Evolutionary conservation across 1,140 invertebrate species (phyloP).

Genomic region (Condylostylus longicornis): DNA sequence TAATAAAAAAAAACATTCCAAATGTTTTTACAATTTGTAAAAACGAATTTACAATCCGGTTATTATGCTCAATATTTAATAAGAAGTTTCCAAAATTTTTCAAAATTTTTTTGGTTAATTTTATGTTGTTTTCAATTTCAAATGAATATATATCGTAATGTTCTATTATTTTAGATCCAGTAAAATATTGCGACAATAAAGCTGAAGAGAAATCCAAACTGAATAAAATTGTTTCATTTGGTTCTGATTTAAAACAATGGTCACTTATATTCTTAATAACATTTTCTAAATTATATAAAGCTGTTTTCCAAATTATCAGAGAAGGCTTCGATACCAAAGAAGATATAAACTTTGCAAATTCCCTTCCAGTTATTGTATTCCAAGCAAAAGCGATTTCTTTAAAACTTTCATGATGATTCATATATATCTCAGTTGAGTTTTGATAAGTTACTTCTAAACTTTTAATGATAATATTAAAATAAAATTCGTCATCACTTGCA

Average conservation of each 20-base stretch:
- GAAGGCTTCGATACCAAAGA: constrained; percentile 24
- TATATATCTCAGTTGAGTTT: background rate
- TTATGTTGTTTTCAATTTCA: constrained; percentile 3
- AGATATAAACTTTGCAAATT: constrained; percentile 20
- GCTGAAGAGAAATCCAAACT: constrained; percentile 20
- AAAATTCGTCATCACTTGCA: background rate
- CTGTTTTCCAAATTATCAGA: constrained; percentile 25
- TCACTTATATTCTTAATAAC: constrained; percentile 8
- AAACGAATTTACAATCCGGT: constrained; percentile 20
- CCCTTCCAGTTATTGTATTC: constrained; percentile 15
- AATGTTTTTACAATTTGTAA: constrained; percentile 19
- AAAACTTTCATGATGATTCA: background rate
- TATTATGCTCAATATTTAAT: constrained; percentile 19
- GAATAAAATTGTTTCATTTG: constrained; percentile 9
- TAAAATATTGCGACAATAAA: constrained; percentile 21
- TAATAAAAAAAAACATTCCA: constrained; percentile 15
- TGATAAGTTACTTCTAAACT: constrained; percentile 2
- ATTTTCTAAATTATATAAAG: constrained; percentile 18
- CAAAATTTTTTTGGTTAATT: constrained; percentile 9
- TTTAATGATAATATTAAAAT: background rate
- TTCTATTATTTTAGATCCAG: constrained; percentile 19
- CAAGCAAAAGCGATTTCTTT: constrained; percentile 11
- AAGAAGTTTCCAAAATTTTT: constrained; percentile 16
- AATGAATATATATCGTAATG: constrained; percentile 12
- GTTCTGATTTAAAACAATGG: constrained; percentile 4